Conservation (phyloP, 1,140 invertebrate genomes). For the Macrobrachium rosenbergii region DNA sequence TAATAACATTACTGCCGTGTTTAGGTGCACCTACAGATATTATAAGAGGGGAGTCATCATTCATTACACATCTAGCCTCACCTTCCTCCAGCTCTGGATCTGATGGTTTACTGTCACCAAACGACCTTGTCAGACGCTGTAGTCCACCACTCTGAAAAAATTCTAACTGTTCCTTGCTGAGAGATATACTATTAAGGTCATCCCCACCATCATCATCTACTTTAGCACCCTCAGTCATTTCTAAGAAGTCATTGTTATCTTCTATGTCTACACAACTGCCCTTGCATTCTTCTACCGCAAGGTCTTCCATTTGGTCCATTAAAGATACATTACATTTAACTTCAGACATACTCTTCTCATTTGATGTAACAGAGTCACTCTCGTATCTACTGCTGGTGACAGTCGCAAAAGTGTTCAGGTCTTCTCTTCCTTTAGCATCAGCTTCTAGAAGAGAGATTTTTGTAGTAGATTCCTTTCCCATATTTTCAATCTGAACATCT, state of each 20-base stretch:
- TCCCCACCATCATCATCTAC: not conserved
- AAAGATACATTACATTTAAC: not conserved
- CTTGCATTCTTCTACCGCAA: not conserved
- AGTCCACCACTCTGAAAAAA: conserved; percentile 58
- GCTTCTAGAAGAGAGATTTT: too few species aligned
- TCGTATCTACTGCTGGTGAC: too few species aligned
- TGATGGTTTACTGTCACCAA: conserved; percentile 28
- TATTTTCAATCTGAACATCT: too few species aligned
- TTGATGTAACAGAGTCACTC: too few species aligned
- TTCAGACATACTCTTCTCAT: too few species aligned
- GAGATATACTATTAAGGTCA: not conserved
- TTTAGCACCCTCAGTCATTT: conserved; percentile 5
- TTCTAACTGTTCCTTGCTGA: conserved; percentile 38
- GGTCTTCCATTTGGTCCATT: not conserved
- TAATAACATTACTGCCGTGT: conserved; percentile 27
- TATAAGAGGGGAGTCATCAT: conserved; percentile 9
- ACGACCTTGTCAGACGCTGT: conserved; percentile 25
- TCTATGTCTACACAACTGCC: not conserved
- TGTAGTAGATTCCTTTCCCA: too few species aligned
- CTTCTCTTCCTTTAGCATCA: too few species aligned
- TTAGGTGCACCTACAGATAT: conserved; percentile 36
- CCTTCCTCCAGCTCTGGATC: conserved; percentile 27
- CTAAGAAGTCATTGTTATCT: not conserved
- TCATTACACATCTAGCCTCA: conserved; percentile 31
- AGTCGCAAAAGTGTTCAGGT: too few species aligned